Conservation (phyloP, 1,140 invertebrate species). For the Nasonia vitripennis region DNA sequence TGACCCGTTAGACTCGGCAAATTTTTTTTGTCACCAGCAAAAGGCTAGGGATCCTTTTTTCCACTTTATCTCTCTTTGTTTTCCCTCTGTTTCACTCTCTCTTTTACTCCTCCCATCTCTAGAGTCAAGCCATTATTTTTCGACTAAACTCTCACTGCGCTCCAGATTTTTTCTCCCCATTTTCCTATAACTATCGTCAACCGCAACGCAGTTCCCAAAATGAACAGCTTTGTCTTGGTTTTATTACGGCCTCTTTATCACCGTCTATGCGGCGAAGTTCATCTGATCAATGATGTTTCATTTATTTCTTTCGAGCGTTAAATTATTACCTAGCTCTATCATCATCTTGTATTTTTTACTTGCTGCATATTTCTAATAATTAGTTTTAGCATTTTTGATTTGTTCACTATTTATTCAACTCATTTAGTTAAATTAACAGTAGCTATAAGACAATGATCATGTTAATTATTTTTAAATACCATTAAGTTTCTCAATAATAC, state of each 20-base stretch:
- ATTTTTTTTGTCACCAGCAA: slow-evolving; percentile 6
- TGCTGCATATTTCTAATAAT: too few species aligned
- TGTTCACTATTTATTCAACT: too few species aligned
- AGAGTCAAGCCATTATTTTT: slow-evolving; percentile 46
- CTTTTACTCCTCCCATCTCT: slow-evolving; percentile 8
- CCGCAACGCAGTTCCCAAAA: neutral
- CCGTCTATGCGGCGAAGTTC: neutral
- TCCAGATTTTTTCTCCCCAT: slow-evolving; percentile 23
- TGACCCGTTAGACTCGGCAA: neutral
- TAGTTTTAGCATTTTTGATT: too few species aligned
- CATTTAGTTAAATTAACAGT: too few species aligned
- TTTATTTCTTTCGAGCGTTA: neutral
- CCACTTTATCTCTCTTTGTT: neutral
- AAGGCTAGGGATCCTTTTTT: slow-evolving; percentile 6
- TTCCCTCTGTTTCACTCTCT: neutral
- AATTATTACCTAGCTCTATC: too few species aligned
- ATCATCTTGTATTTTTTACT: too few species aligned
- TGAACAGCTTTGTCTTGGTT: slow-evolving; percentile 9
- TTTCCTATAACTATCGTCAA: neutral
- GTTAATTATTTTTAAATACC: too few species aligned
- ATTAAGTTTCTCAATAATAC: too few species aligned
- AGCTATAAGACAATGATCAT: too few species aligned
- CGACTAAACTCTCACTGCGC: slow-evolving; percentile 37
- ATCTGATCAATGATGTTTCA: neutral
- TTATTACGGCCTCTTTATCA: slow-evolving; percentile 18